Percentiles rank a stretch among this genome's conserved stretches.
phyloP scores from a whole-genome alignment of 2,797 vertebrate genomes.

The Amniataba percoides region DNA sequence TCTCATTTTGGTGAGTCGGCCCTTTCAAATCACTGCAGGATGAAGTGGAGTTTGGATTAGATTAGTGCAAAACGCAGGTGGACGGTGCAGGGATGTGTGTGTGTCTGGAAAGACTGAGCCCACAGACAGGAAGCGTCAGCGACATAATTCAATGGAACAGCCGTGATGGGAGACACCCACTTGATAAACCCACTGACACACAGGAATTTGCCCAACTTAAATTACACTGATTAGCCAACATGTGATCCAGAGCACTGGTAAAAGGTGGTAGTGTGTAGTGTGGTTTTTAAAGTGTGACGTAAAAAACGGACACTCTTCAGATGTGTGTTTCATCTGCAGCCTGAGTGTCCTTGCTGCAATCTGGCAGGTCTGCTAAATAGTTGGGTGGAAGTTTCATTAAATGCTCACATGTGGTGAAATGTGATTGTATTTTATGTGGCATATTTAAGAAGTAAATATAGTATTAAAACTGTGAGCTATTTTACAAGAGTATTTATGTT shows the following conservation, averaged over 20 bases:
- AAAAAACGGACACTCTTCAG: not conserved
- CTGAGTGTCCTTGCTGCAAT: not conserved
- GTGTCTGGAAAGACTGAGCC: conserved; percentile 33
- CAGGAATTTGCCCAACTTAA: conserved; percentile 58
- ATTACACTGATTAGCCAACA: conserved; percentile 70
- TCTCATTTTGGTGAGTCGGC: not conserved
- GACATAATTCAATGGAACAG: conserved; percentile 52
- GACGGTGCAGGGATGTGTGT: conserved; percentile 6
- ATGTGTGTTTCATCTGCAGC: not conserved
- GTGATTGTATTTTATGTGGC: not conserved
- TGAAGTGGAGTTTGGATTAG: not conserved
- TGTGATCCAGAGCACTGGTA: conserved; percentile 46
- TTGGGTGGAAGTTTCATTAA: not conserved
- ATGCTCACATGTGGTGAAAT: not conserved
- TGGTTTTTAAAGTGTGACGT: conserved; percentile 28
- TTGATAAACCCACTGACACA: conserved; percentile 64
- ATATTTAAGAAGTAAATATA: not conserved
- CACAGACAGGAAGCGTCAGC: conserved; percentile 59
- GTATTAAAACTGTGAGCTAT: too few relatives aligned
- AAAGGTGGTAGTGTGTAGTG: conserved; percentile 34
- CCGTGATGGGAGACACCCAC: conserved; percentile 55
- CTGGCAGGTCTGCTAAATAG: not conserved
- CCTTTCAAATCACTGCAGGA: not conserved
- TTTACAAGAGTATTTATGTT: too few relatives aligned
- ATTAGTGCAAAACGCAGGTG: conserved; percentile 10